Evolutionary conservation across 2,888 invertebrate genomes (phyloP).

Genomic region (Rhamnusium bicolor): DNA sequence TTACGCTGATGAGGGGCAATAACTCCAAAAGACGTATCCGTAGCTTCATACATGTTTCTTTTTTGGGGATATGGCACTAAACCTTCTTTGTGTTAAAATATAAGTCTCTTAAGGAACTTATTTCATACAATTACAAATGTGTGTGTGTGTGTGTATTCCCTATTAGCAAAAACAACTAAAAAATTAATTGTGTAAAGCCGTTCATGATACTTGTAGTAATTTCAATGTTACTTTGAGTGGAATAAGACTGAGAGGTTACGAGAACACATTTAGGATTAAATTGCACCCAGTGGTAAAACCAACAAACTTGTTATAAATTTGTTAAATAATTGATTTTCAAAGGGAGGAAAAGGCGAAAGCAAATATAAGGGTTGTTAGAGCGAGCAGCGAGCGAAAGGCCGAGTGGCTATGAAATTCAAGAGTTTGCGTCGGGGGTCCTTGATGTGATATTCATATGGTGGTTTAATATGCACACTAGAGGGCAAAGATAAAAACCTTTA

Average conservation of each 20-base stretch:
- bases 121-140: too few relatives aligned
- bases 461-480: constrained; percentile 48
- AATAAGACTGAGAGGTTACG: constrained; percentile 11
- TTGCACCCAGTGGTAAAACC: constrained; percentile 20
- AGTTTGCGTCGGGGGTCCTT: constrained; percentile 31
- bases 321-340: constrained; percentile 30
- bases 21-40: too few relatives aligned
- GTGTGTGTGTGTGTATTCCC: too few relatives aligned
- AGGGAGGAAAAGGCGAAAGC: constrained; percentile 22
- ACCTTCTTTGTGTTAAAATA: too few relatives aligned
- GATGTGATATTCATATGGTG: constrained; percentile 47
- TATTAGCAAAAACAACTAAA: too few relatives aligned
- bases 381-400: constrained; percentile 13
- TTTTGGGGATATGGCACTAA: too few relatives aligned
- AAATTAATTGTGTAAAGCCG: not conserved
- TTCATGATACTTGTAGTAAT: not conserved
- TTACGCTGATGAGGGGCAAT: too few relatives aligned
- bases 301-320: constrained; percentile 23
- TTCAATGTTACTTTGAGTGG: not conserved
- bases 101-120: too few relatives aligned
- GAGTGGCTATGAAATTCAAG: constrained; percentile 25
- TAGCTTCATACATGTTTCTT: too few relatives aligned
- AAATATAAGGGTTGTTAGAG: constrained; percentile 30
- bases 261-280: constrained; percentile 10
- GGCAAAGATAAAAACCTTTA: constrained; percentile 47